These are phyloP conservation scores for Sapajus apella DNA, from an alignment of 2,113 vertebrate genomes.

Conservation along the genomic window DNA sequence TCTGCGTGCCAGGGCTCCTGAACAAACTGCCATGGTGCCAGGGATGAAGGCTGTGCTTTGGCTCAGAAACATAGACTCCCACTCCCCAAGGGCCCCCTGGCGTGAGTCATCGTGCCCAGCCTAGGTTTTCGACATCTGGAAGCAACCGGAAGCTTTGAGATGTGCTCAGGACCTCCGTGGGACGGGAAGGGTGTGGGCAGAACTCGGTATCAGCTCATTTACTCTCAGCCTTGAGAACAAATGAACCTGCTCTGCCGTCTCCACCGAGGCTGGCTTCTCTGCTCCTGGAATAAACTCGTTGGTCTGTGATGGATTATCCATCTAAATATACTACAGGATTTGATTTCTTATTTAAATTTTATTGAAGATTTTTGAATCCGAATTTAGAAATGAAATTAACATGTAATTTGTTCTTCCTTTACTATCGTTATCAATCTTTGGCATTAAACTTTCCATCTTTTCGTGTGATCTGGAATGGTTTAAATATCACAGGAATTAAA, in stretches of 20 bases:
- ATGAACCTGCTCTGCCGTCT: not conserved
- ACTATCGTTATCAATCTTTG: not conserved
- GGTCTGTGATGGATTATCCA: not conserved
- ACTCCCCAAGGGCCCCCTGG: not conserved
- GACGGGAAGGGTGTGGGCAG: fast-evolving
- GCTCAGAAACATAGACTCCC: not conserved
- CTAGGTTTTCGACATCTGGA: not conserved
- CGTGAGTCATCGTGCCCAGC: too few species aligned
- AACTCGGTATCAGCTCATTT: not conserved
- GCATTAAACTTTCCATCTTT: too few species aligned
- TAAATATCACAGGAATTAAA: not conserved
- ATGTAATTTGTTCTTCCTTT: not conserved
- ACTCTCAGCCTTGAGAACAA: fast-evolving
- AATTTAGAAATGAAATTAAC: not conserved
- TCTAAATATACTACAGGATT: too few species aligned
- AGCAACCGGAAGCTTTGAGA: not conserved
- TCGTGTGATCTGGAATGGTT: not conserved
- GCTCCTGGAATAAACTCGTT: not conserved
- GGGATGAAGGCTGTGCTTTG: not conserved
- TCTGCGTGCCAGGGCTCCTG: not conserved
- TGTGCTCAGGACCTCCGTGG: fast-evolving
- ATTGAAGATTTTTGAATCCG: not conserved
- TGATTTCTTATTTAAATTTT: not conserved
- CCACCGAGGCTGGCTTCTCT: not conserved
- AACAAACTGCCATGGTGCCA: not conserved